A percentile compares a stretch with the other conserved stretches of the same genome.
These are phyloP conservation scores for Spodoptera frugiperda DNA, from an alignment of 1,140 invertebrate genomes.

Conservation along the genomic window DNA sequence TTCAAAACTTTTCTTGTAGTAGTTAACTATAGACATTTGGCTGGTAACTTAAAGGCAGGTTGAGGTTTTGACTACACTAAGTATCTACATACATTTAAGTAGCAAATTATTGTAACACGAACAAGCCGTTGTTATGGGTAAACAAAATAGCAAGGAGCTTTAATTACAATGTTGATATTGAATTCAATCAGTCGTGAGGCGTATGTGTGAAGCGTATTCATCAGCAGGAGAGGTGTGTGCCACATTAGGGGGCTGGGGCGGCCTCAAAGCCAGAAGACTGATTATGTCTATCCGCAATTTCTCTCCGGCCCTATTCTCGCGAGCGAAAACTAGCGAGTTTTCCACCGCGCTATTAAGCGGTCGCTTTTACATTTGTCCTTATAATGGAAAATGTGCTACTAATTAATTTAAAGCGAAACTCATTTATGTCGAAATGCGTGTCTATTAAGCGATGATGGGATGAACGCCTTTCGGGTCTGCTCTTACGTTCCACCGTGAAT, in stretches of 20 bases:
- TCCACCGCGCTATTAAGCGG: constrained; percentile 85
- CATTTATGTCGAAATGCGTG: constrained; percentile 84
- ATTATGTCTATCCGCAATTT: constrained; percentile 86
- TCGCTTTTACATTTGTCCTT: constrained; percentile 86
- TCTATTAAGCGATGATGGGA: constrained; percentile 83
- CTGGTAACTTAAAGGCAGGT: constrained; percentile 39
- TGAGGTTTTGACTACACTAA: constrained; percentile 26
- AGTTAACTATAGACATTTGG: constrained; percentile 46
- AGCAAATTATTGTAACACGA: not conserved
- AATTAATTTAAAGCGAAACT: constrained; percentile 85
- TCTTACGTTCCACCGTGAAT: constrained; percentile 56
- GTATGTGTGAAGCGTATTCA: constrained; percentile 72
- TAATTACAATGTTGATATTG: constrained; percentile 70
- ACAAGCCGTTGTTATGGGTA: constrained; percentile 14
- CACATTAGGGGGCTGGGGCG: constrained; percentile 79
- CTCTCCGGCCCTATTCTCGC: constrained; percentile 84
- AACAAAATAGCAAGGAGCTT: constrained; percentile 15
- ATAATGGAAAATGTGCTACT: constrained; percentile 86
- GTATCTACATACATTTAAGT: constrained; percentile 10
- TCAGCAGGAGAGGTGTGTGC: constrained; percentile 79
- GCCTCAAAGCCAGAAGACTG: constrained; percentile 86
- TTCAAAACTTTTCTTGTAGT: constrained; percentile 64
- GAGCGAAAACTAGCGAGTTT: constrained; percentile 86
- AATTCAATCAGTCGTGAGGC: constrained; percentile 74
- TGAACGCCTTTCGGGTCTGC: constrained; percentile 68